Conservation (phyloP, 1,140 invertebrate genomes). For the Conus ventricosus region DNA sequence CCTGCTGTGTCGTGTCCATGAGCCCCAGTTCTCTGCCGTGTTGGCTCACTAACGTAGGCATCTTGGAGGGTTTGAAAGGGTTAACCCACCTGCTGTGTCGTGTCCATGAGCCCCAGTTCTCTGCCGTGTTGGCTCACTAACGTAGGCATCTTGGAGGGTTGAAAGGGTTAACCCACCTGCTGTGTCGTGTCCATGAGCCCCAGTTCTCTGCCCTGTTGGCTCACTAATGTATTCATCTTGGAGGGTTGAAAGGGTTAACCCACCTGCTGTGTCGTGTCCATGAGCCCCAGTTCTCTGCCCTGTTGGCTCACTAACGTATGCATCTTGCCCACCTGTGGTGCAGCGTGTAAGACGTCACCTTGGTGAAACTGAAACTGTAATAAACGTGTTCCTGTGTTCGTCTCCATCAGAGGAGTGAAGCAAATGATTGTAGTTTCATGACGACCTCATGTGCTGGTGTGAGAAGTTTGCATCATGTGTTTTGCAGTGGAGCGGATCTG, state of each 20-base stretch:
- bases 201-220: neutral
- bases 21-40: neutral
- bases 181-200: neutral
- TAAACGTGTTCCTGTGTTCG: too few species aligned
- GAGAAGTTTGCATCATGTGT: too few species aligned
- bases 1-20: neutral
- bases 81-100: neutral
- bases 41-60: neutral
- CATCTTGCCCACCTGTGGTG: too few species aligned
- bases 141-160: too few species aligned
- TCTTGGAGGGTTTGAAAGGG: too few species aligned
- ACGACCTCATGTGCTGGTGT: too few species aligned
- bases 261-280: neutral
- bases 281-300: neutral
- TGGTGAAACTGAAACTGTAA: too few species aligned
- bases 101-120: neutral
- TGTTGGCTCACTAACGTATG: neutral
- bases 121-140: neutral
- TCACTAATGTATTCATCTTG: neutral
- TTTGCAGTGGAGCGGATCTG: too few species aligned
- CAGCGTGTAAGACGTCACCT: too few species aligned
- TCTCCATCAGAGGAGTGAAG: too few species aligned
- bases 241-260: neutral
- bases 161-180: neutral
- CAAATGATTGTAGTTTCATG: too few species aligned